Conservation (phyloP, 2,888 invertebrate species). For the Brachyptera putata region DNA sequence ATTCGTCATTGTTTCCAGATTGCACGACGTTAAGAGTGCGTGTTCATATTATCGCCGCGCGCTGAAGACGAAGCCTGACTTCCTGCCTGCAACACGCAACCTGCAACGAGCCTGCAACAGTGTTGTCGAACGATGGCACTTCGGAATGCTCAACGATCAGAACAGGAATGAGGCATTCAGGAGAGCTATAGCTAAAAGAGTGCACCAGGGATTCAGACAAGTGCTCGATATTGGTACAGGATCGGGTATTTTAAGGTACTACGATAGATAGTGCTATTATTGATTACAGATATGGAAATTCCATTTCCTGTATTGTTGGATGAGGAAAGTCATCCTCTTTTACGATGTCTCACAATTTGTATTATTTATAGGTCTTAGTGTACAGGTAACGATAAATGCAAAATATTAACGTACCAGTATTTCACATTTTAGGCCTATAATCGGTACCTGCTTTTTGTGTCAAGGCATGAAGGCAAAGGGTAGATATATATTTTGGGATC, state of each 20-base stretch:
- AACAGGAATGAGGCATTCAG: slow-evolving; percentile 62
- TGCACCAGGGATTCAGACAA: slow-evolving; percentile 49
- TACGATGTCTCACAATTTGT: no score
- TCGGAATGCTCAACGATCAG: slow-evolving; percentile 74
- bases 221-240: slow-evolving; percentile 76
- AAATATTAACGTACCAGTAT: no score
- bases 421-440: no score
- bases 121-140: slow-evolving; percentile 75
- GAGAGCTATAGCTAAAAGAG: slow-evolving; percentile 55
- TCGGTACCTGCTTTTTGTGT: no score
- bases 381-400: no score
- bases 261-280: no score
- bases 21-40: slow-evolving; percentile 54
- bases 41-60: slow-evolving; percentile 55
- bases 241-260: slow-evolving; percentile 62
- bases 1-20: slow-evolving; percentile 49
- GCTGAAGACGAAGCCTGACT: slow-evolving; percentile 48
- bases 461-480: no score
- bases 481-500: no score
- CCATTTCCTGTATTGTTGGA: no score
- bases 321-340: no score
- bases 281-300: neutral
- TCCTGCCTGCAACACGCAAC: slow-evolving; percentile 59
- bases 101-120: slow-evolving; percentile 63
- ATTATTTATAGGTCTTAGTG: no score